phyloP scores from a whole-genome alignment of 1,140 invertebrate genomes.

The Drosophila pandora region DNA sequence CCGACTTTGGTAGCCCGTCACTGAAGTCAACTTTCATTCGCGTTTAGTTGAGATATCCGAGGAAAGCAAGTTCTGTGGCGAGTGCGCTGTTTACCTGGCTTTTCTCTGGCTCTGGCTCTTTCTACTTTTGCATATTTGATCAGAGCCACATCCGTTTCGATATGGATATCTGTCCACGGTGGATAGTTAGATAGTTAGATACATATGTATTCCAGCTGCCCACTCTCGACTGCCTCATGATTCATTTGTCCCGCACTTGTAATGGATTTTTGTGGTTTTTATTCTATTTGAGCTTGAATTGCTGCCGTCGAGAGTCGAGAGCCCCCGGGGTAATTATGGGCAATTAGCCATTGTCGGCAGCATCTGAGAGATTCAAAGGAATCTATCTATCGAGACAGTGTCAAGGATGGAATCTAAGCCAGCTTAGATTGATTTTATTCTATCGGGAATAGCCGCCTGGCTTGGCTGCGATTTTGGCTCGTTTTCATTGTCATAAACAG shows the following conservation, averaged over 20 bases:
- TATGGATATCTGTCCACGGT: slow-evolving; percentile 4
- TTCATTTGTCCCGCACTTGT: slow-evolving; percentile 72
- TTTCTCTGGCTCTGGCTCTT: not conserved
- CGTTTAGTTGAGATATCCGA: slow-evolving; percentile 3
- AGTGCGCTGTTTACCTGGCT: slow-evolving; percentile 18
- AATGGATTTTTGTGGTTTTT: slow-evolving; percentile 77
- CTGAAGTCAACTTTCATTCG: slow-evolving; percentile 49
- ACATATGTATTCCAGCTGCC: slow-evolving; percentile 19
- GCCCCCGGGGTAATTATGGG: slow-evolving; percentile 55
- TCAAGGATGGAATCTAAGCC: slow-evolving; percentile 17
- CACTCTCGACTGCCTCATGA: slow-evolving; percentile 46
- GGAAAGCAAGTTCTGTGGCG: slow-evolving; percentile 49
- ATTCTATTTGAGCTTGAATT: slow-evolving; percentile 40
- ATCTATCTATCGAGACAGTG: slow-evolving; percentile 26
- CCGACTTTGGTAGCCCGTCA: not conserved
- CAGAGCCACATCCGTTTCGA: slow-evolving; percentile 47
- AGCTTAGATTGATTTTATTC: slow-evolving; percentile 17
- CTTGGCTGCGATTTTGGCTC: slow-evolving; percentile 20
- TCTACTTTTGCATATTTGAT: slow-evolving; percentile 36
- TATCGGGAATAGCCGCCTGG: slow-evolving; percentile 19
- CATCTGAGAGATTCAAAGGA: slow-evolving; percentile 22
- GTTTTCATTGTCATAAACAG: slow-evolving; percentile 43
- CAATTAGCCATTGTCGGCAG: slow-evolving; percentile 56
- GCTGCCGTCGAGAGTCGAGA: not conserved
- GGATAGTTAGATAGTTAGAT: slow-evolving; percentile 3